phyloP scores from a whole-genome alignment of 2,113 vertebrate species.

The Ardeotis arabs region DNA sequence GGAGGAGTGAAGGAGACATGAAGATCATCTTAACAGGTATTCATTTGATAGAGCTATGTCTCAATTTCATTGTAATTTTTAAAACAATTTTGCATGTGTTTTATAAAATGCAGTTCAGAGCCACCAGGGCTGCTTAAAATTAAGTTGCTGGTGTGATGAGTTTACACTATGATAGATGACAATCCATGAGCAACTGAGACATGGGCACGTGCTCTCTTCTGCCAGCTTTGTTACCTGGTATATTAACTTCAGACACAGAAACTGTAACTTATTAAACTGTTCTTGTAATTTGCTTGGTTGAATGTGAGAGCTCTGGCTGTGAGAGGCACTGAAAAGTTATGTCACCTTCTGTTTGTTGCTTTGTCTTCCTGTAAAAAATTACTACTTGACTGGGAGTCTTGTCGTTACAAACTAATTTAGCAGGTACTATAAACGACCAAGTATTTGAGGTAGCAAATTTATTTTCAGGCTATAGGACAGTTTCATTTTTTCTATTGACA shows the following conservation, averaged over 20 bases:
- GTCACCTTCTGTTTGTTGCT: neutral
- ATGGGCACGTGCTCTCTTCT: neutral
- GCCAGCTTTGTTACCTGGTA: neutral
- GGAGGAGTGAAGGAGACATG: neutral
- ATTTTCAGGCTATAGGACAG: neutral
- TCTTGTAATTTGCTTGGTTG: neutral
- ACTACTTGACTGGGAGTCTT: neutral
- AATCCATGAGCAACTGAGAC: neutral
- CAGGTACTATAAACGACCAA: neutral
- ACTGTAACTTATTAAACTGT: neutral
- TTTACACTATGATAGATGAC: neutral
- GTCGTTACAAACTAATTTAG: neutral
- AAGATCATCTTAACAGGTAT: neutral
- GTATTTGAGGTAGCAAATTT: neutral
- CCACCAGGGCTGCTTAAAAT: neutral
- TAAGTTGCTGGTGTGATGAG: neutral
- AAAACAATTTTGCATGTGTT: neutral
- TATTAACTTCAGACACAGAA: neutral
- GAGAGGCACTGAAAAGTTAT: neutral
- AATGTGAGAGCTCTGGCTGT: neutral
- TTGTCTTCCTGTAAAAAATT: neutral
- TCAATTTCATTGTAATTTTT: neutral
- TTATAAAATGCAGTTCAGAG: neutral
- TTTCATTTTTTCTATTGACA: neutral
- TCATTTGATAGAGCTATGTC: neutral